Evolutionary conservation across 2,888 invertebrate genomes (phyloP), one percentile per base, ranked within the genome.

Genomic region (Lithophane leautieri): DNA sequence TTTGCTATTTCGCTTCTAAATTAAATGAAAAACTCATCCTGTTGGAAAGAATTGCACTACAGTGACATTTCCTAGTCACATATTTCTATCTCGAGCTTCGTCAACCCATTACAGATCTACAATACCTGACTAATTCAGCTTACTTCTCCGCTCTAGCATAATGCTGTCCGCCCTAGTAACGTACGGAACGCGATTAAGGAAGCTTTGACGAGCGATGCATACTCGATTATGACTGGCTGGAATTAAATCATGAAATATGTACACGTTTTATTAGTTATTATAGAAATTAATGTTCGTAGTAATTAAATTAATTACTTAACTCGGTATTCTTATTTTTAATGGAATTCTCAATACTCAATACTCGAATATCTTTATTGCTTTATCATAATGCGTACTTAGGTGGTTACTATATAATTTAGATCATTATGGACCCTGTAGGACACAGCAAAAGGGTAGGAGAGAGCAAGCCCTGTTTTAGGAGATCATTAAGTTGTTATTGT

Each of bases 171-270:
- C 61, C 40, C 73, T 34, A 79, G 25, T 78, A 69, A 81, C 71
- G 82, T 70, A 76, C 73, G 75, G 84, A 91, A 92, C 85, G 73
- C 87, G 90, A 93, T 93, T 93, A 93, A 82, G 88, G 87, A 88
- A 89, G 89, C 93, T 92, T 91, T 91, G 93, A 93, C 86, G 84
- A 88, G 86, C 84, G 81, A 81, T 86, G 78, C 81, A 79, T 87
- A 91, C 88, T 89, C 83, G 80, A 91, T 92, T 90, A 90, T 78
- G 74, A 73, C 63, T 84, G 70, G 81, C 83, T 73, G 83, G 87
- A 84, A 81, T 78, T 60, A 70, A 78, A 78, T 83, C 9, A 63
- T 70, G 14, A 83, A 78, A 81, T 82, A 86, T 77, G 80, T 71
- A 71, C 50, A 70, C 78, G 65, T 81, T 78, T 76, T 81, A 84